Evolutionary conservation across 2,113 vertebrate genomes (phyloP).

Genomic region (Hippolais icterina): DNA sequence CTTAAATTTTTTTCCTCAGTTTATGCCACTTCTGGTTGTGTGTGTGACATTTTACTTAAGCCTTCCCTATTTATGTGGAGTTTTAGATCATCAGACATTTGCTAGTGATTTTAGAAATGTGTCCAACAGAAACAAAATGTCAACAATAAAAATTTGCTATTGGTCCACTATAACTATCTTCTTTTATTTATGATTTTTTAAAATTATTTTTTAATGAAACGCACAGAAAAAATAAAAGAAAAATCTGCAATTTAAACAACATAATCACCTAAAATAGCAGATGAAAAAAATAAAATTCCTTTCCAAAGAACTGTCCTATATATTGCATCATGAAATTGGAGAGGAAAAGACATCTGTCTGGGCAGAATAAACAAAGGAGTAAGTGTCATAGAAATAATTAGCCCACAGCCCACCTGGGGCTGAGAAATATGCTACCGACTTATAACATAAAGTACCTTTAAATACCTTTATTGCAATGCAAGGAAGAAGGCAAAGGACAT

Average conservation of each 20-base stretch:
- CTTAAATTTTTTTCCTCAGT: background rate
- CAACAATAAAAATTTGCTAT: background rate
- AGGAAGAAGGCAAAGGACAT: background rate
- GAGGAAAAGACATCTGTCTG: background rate
- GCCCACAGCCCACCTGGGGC: fast-evolving
- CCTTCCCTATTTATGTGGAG: fast-evolving
- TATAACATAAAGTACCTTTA: background rate
- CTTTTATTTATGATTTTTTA: background rate
- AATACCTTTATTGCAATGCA: background rate
- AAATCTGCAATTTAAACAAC: background rate
- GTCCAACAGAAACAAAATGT: background rate
- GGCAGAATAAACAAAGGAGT: background rate
- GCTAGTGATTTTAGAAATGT: background rate
- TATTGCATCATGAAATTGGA: background rate
- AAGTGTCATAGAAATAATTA: background rate
- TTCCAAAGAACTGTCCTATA: background rate
- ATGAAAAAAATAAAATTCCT: background rate
- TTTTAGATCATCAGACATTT: background rate
- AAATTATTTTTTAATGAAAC: background rate
- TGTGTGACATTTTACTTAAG: background rate
- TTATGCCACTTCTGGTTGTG: background rate
- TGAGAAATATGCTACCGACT: background rate
- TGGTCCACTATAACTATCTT: background rate
- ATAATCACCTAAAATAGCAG: background rate
- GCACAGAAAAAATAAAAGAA: background rate